Conservation (phyloP, 2,113 vertebrate genomes). For the Corvus moneduloides region DNA sequence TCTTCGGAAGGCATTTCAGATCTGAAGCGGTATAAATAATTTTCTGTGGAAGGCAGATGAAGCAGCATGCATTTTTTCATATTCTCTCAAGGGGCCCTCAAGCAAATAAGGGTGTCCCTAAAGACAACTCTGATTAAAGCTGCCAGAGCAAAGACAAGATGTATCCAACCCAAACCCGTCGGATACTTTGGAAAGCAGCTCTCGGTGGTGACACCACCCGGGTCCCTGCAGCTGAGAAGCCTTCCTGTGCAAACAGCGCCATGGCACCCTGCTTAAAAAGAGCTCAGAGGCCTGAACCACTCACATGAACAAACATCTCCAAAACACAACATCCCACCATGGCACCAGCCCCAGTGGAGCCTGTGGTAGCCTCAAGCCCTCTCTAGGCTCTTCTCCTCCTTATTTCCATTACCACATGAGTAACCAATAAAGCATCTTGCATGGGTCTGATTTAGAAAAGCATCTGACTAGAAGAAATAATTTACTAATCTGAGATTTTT, state of each 20-base stretch:
- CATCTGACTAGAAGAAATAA: background rate
- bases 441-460: background rate
- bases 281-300: background rate
- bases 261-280: background rate
- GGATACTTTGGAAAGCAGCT: background rate
- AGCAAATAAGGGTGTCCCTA: background rate
- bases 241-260: background rate
- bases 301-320: background rate
- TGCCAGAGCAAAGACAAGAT: background rate
- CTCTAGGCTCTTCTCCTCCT: background rate
- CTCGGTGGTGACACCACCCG: rapidly evolving
- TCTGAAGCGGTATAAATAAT: background rate
- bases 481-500: background rate
- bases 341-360: background rate
- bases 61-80: background rate
- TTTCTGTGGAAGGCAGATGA: background rate
- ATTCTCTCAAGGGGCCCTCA: background rate
- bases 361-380: background rate
- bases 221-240: background rate
- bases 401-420: background rate
- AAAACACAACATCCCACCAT: background rate
- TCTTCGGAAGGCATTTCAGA: background rate
- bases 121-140: background rate
- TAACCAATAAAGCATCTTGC: background rate
- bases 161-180: background rate